phyloP scores from a whole-genome alignment of 2,888 invertebrate species.

The Lochmaea capreae region DNA sequence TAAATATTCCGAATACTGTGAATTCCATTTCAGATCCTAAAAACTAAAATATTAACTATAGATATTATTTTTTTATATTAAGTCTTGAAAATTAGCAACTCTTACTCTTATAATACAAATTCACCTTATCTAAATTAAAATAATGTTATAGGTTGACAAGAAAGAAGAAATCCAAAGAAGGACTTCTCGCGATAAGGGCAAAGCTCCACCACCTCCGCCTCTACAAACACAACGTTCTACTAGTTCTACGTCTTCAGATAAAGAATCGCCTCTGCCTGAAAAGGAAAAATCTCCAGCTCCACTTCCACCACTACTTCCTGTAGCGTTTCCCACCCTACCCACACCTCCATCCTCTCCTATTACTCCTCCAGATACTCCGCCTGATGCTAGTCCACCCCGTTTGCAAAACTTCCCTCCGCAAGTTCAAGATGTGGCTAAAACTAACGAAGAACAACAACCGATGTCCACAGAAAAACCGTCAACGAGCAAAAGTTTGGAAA shows the following conservation, averaged over 20 bases:
- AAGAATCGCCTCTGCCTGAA: conserved; percentile 29
- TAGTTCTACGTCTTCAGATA: conserved; percentile 45
- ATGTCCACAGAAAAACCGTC: conserved; percentile 23
- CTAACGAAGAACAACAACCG: neutral
- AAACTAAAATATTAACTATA: no score
- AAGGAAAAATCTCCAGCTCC: conserved; percentile 38
- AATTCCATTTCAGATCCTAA: no score
- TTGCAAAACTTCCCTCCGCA: conserved; percentile 12
- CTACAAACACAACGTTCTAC: conserved; percentile 52
- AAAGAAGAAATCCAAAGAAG: conserved; percentile 71
- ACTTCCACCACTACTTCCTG: conserved; percentile 48
- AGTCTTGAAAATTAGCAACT: no score
- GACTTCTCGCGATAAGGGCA: conserved; percentile 66
- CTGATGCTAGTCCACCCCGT: conserved; percentile 44
- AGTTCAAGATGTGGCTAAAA: conserved; percentile 3
- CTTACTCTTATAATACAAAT: no score
- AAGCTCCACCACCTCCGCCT: conserved; percentile 68
- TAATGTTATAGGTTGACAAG: conserved; percentile 72
- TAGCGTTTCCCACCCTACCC: conserved; percentile 37
- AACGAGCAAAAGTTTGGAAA: conserved; percentile 14
- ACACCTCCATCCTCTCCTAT: conserved; percentile 61
- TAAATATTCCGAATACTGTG: no score
- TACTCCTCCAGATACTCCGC: conserved; percentile 61
- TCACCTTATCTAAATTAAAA: no score
- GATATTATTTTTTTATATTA: no score